Evolutionary conservation across 1,140 invertebrate species (phyloP).

Genomic region (Muscidifurax raptorellus): DNA sequence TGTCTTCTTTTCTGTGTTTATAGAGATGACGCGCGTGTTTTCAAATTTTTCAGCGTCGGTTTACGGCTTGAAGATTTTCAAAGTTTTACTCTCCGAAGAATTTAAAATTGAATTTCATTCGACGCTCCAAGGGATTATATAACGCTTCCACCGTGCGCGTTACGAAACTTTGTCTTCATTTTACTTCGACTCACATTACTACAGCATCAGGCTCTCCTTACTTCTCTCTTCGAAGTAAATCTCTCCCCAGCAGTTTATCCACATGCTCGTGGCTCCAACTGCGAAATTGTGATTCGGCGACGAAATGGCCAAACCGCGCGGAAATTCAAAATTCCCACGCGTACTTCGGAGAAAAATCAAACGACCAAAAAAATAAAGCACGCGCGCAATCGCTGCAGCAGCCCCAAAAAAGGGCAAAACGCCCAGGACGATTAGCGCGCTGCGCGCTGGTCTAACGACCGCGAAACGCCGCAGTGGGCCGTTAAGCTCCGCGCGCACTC

Average conservation of each 20-base stretch:
- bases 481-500: conserved; percentile 20
- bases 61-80: no score
- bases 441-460: conserved; percentile 40
- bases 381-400: not conserved
- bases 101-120: no score
- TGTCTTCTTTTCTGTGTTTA: not conserved
- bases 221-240: no score
- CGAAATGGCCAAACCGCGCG: not conserved
- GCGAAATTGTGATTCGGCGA: no score
- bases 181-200: no score
- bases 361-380: not conserved
- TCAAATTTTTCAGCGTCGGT: not conserved
- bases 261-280: no score
- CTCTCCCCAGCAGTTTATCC: no score
- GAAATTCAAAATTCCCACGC: not conserved
- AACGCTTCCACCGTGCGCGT: no score
- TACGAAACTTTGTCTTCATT: no score
- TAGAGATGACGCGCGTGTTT: not conserved
- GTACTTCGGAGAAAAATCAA: not conserved
- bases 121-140: no score
- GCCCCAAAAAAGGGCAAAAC: not conserved
- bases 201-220: no score
- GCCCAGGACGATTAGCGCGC: conserved; percentile 32
- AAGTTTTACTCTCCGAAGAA: no score
- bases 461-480: conserved; percentile 31